phyloP scores from a whole-genome alignment of 2,113 vertebrate genomes.

The Dipodomys stephensi region DNA sequence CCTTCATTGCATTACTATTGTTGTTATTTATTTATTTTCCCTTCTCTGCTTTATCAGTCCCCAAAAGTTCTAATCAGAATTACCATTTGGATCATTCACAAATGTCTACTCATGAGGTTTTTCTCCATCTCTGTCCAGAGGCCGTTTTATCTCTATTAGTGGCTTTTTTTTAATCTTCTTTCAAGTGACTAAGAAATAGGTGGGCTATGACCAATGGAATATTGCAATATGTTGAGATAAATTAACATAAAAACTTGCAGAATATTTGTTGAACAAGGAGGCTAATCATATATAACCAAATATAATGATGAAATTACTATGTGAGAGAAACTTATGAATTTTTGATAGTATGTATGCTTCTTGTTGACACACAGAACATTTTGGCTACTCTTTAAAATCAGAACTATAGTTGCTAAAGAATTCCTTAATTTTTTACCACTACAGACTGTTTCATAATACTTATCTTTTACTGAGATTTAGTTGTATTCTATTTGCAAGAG shows the following conservation, averaged over 20 bases:
- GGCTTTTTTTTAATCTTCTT: not conserved
- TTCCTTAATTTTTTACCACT: slow-evolving; percentile 22
- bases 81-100: not conserved
- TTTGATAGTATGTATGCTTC: not conserved
- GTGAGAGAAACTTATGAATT: not conserved
- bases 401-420: not conserved
- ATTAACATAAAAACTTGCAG: not conserved
- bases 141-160: not conserved
- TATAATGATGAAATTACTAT: not conserved
- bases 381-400: not conserved
- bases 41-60: not conserved
- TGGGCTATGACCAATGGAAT: not conserved
- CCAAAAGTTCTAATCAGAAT: not conserved
- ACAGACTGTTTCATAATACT: not conserved
- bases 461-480: not conserved
- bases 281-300: not conserved
- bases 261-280: not conserved
- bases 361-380: not conserved
- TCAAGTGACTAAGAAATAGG: not conserved
- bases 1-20: not conserved
- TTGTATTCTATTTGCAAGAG: not conserved
- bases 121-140: not conserved
- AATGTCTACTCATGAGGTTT: not conserved
- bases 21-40: no score
- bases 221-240: not conserved